Conservation (phyloP, 2,113 vertebrate species). For the Cynoglossus semilaevis region DNA sequence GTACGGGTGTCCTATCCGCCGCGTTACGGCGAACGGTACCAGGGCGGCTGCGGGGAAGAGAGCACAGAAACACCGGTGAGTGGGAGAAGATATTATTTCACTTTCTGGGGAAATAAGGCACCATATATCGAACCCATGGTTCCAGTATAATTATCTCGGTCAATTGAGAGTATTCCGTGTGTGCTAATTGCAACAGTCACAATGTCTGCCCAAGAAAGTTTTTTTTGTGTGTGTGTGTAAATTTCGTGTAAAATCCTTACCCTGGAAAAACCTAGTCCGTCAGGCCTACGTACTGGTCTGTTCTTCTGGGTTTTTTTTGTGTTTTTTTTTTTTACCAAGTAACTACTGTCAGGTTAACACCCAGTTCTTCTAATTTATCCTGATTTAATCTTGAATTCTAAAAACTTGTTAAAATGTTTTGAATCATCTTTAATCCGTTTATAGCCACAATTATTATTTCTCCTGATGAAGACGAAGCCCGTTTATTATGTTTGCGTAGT, state of each 20-base stretch:
- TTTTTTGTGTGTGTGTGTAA: too few species aligned
- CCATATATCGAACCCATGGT: constrained; percentile 24
- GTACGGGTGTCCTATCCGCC: constrained; percentile 94
- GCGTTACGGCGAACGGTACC: constrained; percentile 93
- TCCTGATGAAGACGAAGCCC: background rate
- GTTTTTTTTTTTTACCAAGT: too few species aligned
- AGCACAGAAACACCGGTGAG: constrained; percentile 35
- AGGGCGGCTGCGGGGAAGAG: constrained; percentile 84
- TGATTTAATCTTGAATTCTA: too few species aligned
- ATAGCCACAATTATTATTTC: background rate
- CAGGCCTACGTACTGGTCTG: too few species aligned
- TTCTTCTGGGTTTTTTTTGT: too few species aligned
- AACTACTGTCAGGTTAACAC: too few species aligned
- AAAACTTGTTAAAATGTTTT: background rate
- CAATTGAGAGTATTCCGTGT: constrained; percentile 19
- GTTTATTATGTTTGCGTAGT: background rate
- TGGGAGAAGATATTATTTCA: constrained; percentile 16
- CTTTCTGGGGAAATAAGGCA: constrained; percentile 29
- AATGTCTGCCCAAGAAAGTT: too few species aligned
- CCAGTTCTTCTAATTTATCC: too few species aligned
- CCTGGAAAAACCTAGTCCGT: too few species aligned
- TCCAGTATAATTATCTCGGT: constrained; percentile 28
- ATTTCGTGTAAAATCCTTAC: too few species aligned
- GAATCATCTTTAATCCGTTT: background rate
- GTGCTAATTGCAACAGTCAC: background rate